Base-by-base conservation (phyloP, 2,888 invertebrate species). In the Meghimatium bilineatum region DNA sequence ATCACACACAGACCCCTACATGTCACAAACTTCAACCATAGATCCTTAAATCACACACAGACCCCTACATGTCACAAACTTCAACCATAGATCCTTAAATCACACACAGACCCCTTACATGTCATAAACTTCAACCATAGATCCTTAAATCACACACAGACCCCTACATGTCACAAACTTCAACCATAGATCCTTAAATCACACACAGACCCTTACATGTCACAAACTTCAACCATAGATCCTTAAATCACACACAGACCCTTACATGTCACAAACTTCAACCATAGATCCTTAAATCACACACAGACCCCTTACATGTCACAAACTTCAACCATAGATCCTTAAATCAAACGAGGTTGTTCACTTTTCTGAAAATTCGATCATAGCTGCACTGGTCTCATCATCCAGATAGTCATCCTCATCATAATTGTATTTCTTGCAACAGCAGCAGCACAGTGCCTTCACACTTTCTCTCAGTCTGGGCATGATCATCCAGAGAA, bases 401-500 rank as follows among this genome's bases (percentile, higher is more conserved):
- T 83, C 77, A 44, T 71, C 83, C 52, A 71, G 29, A 60, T 29
- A 77, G 34, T 83, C 83, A 63, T 75, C 81, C 32, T 75, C 81
- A 75, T 75, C 81, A 75, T 75, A 56, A 38, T 44, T 17, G 36
- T 82, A 26, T 10, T 67, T 63, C 20, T 34, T 32, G 17, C 75
- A 63, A 32, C 83, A 83, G 32, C 86, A 85, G 34, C 84, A 84
- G 17, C 82, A 34, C 52, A 86, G 67, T 12, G 63, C 60, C n/a
- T 52, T 56, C 32, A 80, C 77, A 38, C 82, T 84, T 34, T 85
- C 76, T 49, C 86, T 52, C 23, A 86, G 66, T 29, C 67, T 75
- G 5, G 86, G 86, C 75, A 72, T 82, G 20, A 86, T 66, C 84
- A 86, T 82, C 86, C 86, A 86, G 29, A 86, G 56, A 23, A 86